A percentile compares a stretch with the other conserved stretches of the same genome.
These are phyloP conservation scores for Ectemnius cavifrons DNA, from an alignment of 2,888 invertebrate species.

Conservation along the genomic window DNA sequence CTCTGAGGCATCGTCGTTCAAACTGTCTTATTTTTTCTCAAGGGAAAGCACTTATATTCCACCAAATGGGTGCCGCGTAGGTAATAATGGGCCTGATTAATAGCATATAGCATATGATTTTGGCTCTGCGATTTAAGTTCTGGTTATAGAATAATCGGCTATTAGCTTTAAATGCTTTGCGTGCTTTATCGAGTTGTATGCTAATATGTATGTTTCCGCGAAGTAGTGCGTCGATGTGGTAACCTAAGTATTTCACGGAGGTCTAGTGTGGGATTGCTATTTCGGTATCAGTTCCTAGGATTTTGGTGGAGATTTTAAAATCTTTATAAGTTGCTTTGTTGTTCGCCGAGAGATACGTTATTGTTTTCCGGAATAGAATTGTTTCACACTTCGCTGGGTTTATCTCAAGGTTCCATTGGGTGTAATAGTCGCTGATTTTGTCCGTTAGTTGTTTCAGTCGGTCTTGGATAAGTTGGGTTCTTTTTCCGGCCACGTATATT, in stretches of 20 bases:
- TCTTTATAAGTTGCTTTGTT: not conserved
- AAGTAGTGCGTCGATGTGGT: too few relatives aligned
- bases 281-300: not conserved
- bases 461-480: not conserved
- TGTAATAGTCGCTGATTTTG: slow-evolving; percentile 27
- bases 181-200: too few relatives aligned
- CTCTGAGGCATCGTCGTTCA: slow-evolving; percentile 10
- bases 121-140: not conserved
- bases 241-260: too few relatives aligned
- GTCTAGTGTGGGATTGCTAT: too few relatives aligned
- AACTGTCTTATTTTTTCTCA: not conserved
- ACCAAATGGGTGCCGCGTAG: slow-evolving; percentile 10
- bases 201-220: too few relatives aligned
- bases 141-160: not conserved
- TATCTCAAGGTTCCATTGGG: slow-evolving; percentile 33
- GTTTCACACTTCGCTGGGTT: slow-evolving; percentile 42
- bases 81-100: slow-evolving; percentile 5
- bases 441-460: slow-evolving; percentile 17
- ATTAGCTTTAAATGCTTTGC: too few relatives aligned
- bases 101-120: not conserved
- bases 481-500: not conserved
- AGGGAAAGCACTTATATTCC: not conserved
- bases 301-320: not conserved
- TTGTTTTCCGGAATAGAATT: slow-evolving; percentile 18
- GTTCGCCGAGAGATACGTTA: not conserved